Percentiles rank a stretch among this genome's conserved stretches.
Conservation (phyloP, 1,140 invertebrate species). For the Sipha flava region DNA sequence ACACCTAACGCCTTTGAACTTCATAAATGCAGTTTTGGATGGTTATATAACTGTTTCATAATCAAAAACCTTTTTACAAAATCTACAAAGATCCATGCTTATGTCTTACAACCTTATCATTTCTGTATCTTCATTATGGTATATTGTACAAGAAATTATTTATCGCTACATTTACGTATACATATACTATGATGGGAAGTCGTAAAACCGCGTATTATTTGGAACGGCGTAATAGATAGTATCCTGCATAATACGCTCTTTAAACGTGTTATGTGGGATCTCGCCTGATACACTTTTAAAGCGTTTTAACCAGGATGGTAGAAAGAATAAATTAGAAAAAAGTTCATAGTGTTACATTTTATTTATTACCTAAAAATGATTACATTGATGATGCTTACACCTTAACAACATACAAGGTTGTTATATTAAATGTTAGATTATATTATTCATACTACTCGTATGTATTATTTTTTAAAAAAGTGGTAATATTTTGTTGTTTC, state of each 20-base stretch:
- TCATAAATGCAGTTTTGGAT: background rate
- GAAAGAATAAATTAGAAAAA: background rate
- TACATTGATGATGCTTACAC: too few relatives aligned
- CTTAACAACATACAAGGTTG: too few relatives aligned
- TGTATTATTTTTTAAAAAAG: background rate
- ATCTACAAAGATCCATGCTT: background rate
- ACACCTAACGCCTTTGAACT: background rate
- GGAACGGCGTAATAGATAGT: background rate
- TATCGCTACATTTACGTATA: too few relatives aligned
- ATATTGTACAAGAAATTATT: too few relatives aligned
- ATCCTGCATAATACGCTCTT: background rate
- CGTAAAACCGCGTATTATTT: background rate
- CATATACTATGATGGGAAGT: too few relatives aligned
- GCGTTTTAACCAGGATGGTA: background rate
- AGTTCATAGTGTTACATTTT: too few relatives aligned
- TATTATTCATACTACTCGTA: too few relatives aligned
- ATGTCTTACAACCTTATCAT: background rate
- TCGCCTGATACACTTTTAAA: too few relatives aligned
- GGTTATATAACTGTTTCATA: background rate
- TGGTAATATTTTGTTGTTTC: background rate
- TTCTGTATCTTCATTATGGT: too few relatives aligned
- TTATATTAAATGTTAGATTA: too few relatives aligned
- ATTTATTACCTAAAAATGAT: too few relatives aligned
- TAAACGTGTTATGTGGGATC: too few relatives aligned
- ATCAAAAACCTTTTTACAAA: background rate